phyloP scores from a whole-genome alignment of 2,888 invertebrate genomes.

The Hemicrepidius hirtus region DNA sequence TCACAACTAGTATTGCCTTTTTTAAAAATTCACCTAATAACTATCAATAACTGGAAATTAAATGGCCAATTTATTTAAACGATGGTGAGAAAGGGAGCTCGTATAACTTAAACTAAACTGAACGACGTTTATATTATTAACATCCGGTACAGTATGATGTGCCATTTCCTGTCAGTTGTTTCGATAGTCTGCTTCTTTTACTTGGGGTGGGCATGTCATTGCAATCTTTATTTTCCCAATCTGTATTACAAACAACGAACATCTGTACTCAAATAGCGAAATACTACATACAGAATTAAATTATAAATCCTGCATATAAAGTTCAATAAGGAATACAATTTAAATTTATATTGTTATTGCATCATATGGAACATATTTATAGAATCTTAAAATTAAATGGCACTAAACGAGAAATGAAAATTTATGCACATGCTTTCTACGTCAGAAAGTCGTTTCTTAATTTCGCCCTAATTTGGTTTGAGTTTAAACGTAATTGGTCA shows the following conservation, averaged over 20 bases:
- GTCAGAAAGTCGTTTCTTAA: slow-evolving; percentile 19
- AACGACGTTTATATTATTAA: slow-evolving; percentile 40
- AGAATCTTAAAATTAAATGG: not conserved
- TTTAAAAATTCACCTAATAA: not conserved
- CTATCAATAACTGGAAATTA: slow-evolving; percentile 26
- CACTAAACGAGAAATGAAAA: slow-evolving; percentile 6
- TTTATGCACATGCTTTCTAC: slow-evolving; percentile 13
- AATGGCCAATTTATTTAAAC: slow-evolving; percentile 38
- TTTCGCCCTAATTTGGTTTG: slow-evolving; percentile 29
- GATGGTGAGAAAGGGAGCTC: slow-evolving; percentile 35
- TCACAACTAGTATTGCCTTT: no score
- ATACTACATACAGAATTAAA: no score
- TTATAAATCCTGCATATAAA: no score
- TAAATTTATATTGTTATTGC: not conserved
- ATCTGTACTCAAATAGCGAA: slow-evolving; percentile 18
- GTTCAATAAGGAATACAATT: no score
- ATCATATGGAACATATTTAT: slow-evolving; percentile 3
- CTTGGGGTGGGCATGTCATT: slow-evolving; percentile 5
- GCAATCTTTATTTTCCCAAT: slow-evolving; percentile 8
- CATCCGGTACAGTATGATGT: slow-evolving; percentile 47
- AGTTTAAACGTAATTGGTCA: slow-evolving; percentile 18
- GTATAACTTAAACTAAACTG: slow-evolving; percentile 26
- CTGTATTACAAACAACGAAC: slow-evolving; percentile 4
- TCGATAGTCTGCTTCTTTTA: slow-evolving; percentile 11
- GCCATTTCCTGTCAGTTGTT: slow-evolving; percentile 38